Evolutionary conservation across 2,113 vertebrate species (phyloP).

Genomic region (Empidonax traillii): DNA sequence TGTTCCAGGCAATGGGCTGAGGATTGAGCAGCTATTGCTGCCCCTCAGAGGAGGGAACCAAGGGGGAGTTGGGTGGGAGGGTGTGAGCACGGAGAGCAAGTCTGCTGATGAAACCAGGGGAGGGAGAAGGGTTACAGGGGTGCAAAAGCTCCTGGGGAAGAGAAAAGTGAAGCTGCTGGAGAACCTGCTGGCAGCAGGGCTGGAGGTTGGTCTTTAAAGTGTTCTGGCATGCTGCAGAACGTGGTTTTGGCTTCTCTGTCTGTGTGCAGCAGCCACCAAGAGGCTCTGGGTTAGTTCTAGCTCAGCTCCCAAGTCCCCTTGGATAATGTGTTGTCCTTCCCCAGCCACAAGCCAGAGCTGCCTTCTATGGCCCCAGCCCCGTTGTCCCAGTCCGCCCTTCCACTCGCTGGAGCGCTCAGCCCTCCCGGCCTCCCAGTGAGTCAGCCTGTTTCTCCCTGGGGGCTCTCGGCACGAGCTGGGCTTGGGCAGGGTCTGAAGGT

Average conservation of each 20-base stretch:
- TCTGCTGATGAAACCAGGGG: not conserved
- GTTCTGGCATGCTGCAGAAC: not conserved
- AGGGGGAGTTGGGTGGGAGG: not conserved
- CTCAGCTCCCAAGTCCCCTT: not conserved
- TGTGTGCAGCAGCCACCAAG: rapidly evolving
- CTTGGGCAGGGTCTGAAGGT: not conserved
- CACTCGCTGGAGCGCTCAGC: slow-evolving; percentile 84
- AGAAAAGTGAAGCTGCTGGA: not conserved
- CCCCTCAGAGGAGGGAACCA: not conserved
- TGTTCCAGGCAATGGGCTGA: not conserved
- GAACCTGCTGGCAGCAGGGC: not conserved
- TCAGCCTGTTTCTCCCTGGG: not conserved
- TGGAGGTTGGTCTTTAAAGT: rapidly evolving
- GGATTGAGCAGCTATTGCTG: not conserved
- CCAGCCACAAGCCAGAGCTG: slow-evolving; percentile 79
- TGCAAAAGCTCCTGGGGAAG: not conserved
- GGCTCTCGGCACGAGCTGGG: rapidly evolving
- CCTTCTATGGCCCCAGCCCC: slow-evolving; percentile 81
- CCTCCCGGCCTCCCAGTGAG: slow-evolving; percentile 82
- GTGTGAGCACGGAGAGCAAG: not conserved
- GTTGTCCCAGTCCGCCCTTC: slow-evolving; percentile 75
- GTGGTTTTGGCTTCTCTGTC: not conserved
- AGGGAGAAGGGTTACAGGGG: not conserved
- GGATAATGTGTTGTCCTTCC: not conserved
- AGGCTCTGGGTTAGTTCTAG: not conserved